phyloP scores from a whole-genome alignment of 2,797 vertebrate genomes.

The Sebastes taczanowskii region DNA sequence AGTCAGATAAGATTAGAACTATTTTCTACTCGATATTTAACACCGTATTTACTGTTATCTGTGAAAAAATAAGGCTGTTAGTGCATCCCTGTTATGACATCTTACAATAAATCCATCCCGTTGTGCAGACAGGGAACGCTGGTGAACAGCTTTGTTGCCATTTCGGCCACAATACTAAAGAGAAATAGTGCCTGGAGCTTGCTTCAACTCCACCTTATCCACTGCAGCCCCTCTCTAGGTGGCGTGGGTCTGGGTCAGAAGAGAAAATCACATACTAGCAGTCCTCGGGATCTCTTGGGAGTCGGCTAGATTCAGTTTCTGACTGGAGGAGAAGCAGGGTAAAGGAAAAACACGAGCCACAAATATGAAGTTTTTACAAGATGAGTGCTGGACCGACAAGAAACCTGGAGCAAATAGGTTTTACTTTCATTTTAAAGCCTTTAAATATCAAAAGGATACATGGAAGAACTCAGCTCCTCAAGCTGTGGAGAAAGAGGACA shows the following conservation, averaged over 20 bases:
- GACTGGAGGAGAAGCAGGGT: slow-evolving; percentile 79
- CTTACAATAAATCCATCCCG: slow-evolving; percentile 8
- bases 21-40: not conserved
- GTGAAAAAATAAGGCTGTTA: not conserved
- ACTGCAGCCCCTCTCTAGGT: not conserved
- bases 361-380: not conserved
- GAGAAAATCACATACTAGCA: slow-evolving; percentile 81
- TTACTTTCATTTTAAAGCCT: not conserved
- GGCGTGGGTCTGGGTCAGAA: not conserved
- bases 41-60: not conserved
- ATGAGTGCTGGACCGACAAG: not conserved
- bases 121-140: slow-evolving; percentile 15
- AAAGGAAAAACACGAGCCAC: slow-evolving; percentile 23
- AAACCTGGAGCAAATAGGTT: not conserved
- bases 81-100: slow-evolving; percentile 2
- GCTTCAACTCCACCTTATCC: not conserved
- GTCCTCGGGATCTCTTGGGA: slow-evolving; percentile 90
- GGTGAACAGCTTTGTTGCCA: slow-evolving; percentile 15
- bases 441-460: slow-evolving; percentile 92
- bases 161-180: slow-evolving; percentile 7
- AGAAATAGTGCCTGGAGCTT: not conserved
- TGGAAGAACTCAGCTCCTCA: slow-evolving; percentile 98
- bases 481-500: slow-evolving; percentile 83
- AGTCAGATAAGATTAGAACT: not conserved
- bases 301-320: slow-evolving; percentile 95